Base-by-base conservation (phyloP, 1,140 invertebrate genomes). In the Cotesia glomerata region DNA sequence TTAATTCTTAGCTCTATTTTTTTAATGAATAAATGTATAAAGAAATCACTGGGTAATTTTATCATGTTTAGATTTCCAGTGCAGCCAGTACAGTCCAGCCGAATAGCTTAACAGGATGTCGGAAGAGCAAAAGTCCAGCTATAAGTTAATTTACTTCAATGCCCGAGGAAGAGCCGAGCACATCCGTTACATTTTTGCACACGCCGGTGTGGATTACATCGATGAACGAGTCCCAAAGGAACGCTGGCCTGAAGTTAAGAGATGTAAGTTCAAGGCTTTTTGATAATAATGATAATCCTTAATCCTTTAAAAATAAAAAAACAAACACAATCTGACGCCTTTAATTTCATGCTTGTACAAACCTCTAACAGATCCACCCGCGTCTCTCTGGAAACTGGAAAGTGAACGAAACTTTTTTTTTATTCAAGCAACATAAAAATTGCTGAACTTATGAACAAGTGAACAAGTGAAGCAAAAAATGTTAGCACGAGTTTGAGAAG, bases 161-260 rank as follows among this genome's bases (percentile, higher is more conserved):
- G 85, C 90, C n/a, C 87, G 90, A 71, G 92, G 91, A 16, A 85
- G 91, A 13, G 92, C 89, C 13, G 92, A 94, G 80, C 89, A 92
- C 61, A 90, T 92, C 56, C 88, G 93, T 18, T 90, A 90, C 70
- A 88, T 94, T 69, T 89, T 93, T 67, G 89, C 88, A 5, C 90
- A 91, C 75, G 88, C 90, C 4, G 89, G 88, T 13, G 82, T 91
- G 18, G 87, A 89, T 13, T 93, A 90, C 76, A 88, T 92, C 77
- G 92, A 94, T 77, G 86, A 88, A 58, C 86, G 90, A 64, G 85
- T 91, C 73, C 80, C 88, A 0, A 87, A 84, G 69, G 89, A 90
- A 65, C 83, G 86, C 62, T 90, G 89, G 89, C 85, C 86, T 1
- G 87, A 88, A 79, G 72, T 88, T 8, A 90, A 90, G 75, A 88